Percentiles rank a stretch among this genome's conserved stretches.
phyloP scores from a whole-genome alignment of 2,888 invertebrate species.

The Scrobipalpa atriplicella region DNA sequence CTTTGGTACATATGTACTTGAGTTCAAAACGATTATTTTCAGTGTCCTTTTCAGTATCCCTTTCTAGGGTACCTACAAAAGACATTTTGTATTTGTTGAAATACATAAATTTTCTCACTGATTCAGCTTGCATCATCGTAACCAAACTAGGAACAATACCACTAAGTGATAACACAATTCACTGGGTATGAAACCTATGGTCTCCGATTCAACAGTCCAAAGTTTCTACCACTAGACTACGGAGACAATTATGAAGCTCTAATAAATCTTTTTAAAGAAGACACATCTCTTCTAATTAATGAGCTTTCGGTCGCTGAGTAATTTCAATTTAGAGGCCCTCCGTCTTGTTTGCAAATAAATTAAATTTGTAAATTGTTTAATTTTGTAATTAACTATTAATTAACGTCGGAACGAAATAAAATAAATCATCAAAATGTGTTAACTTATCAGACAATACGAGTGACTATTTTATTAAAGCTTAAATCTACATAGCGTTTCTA shows the following conservation, averaged over 20 bases:
- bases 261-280: not conserved
- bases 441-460: too few relatives aligned
- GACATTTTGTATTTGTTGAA: too few relatives aligned
- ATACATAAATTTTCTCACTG: too few relatives aligned
- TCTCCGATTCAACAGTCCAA: not conserved
- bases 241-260: not conserved
- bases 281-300: not conserved
- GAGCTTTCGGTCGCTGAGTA: not conserved
- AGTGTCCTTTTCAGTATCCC: too few relatives aligned
- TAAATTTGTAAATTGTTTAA: conserved; percentile 8
- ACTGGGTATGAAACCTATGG: not conserved
- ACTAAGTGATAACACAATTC: not conserved
- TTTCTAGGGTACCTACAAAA: too few relatives aligned
- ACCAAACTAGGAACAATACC: too few relatives aligned
- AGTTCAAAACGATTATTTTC: too few relatives aligned
- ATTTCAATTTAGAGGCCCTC: not conserved
- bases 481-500: too few relatives aligned
- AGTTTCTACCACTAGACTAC: not conserved
- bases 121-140: too few relatives aligned
- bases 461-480: too few relatives aligned
- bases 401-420: conserved; percentile 5
- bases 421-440: not conserved
- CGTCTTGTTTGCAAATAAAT: conserved; percentile 6
- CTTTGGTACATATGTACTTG: too few relatives aligned
- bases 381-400: conserved; percentile 7